Base-by-base conservation (phyloP, 92 coral and sea anemone genomes). In the Umimayanthus chanpuru region DNA sequence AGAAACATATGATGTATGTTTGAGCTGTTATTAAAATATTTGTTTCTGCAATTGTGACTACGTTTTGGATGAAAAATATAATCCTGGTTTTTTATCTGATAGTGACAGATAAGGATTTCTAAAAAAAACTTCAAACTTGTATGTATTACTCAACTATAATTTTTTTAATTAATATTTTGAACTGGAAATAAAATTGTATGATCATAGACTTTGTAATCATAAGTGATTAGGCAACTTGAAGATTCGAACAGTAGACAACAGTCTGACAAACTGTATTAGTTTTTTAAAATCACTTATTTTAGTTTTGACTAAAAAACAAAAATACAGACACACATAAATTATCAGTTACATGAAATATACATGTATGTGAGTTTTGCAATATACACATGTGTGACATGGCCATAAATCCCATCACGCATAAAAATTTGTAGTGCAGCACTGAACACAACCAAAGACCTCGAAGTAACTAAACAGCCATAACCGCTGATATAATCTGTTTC, bases 401-500 rank as follows among this genome's bases (percentile, higher is more conserved):
- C 0, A 61, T 3, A 61, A 25, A 61, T 61, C 25, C 36, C 68
- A 20, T 23, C 26, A 56, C 66, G 23, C 53, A 14, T 56, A 15
- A 1, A 23, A 3, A 18, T n/a, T n/a, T n/a, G n/a, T 18, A 20
- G 25, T 61, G 26, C 68, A 61, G 25, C 68, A 61, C 26, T 20
- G 68, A 61, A 61, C 68, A 61, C n/a, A 61, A 61, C 76, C 47
- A 66, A 40, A 81, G 32, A 64, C 26, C 41, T 64, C 58, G 55
- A 81, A 40, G 28, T 20, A 83, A 83, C 47, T 70, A 70, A 25
- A 47, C 61, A 64, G 32, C 64, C n/a, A 83, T 5, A 28, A 65
- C 41, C 10, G 7, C 78, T 55, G 84, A 36, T 28, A 28, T 23
- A 29, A 70, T 70, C 77, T 23, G 73, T 81, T 81, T 81, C 85